phyloP scores from a whole-genome alignment of 1,140 invertebrate species.

The Nephila pilipes region DNA sequence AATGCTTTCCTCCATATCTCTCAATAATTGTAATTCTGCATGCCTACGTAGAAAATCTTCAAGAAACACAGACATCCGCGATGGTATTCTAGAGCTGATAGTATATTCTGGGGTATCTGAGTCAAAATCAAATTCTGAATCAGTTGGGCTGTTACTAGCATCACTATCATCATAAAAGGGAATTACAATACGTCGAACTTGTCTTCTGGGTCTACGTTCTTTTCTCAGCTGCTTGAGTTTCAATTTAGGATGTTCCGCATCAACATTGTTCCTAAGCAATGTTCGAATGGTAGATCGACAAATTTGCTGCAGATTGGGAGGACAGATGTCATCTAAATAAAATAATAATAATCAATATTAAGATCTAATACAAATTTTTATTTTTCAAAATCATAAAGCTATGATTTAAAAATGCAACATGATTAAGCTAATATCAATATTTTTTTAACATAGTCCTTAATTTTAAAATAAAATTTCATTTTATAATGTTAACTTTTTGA shows the following conservation, averaged over 20 bases:
- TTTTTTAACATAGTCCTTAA: too few relatives aligned
- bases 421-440: too few relatives aligned
- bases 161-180: constrained; percentile 79
- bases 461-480: too few relatives aligned
- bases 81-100: constrained; percentile 41
- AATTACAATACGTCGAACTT: constrained; percentile 77
- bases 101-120: constrained; percentile 58
- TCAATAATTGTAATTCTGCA: constrained; percentile 65
- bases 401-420: too few relatives aligned
- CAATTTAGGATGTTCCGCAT: constrained; percentile 83
- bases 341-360: neutral
- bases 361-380: neutral
- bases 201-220: constrained; percentile 76
- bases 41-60: constrained; percentile 64
- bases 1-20: constrained; percentile 36
- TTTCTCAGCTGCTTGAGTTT: constrained; percentile 78
- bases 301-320: constrained; percentile 84
- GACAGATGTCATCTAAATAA: constrained; percentile 84
- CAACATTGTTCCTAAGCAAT: constrained; percentile 84
- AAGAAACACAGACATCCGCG: constrained; percentile 45
- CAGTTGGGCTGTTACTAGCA: constrained; percentile 45
- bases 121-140: constrained; percentile 61
- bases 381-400: neutral
- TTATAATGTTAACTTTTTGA: too few relatives aligned
- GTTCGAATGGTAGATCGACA: constrained; percentile 85